Conservation (phyloP, 2,888 invertebrate genomes). For the Melitaea athalia region DNA sequence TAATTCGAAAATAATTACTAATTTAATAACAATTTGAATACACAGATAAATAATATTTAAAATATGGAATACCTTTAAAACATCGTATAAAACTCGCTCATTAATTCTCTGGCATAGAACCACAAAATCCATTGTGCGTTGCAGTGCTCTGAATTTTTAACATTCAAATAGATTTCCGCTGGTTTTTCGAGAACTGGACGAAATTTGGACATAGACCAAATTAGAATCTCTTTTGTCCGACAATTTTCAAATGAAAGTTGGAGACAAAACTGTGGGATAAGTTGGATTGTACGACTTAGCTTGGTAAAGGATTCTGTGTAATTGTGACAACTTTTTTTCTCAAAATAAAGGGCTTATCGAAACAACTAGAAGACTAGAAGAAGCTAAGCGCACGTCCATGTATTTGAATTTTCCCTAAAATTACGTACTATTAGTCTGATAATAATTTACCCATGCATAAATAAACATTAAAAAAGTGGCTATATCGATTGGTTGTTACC, state of each 20-base stretch:
- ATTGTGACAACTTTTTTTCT: neutral
- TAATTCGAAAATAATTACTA: no score
- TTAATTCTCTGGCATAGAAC: conserved; percentile 29
- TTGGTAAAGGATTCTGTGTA: neutral
- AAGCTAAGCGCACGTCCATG: no score
- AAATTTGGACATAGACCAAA: conserved; percentile 33
- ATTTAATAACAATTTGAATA: no score
- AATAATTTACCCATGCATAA: no score
- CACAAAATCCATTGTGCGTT: conserved; percentile 18
- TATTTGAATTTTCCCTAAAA: no score
- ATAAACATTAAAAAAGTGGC: no score
- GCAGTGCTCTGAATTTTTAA: conserved; percentile 36
- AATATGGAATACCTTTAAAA: neutral
- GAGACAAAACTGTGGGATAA: conserved; percentile 1
- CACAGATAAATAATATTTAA: neutral
- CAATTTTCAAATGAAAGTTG: conserved; percentile 9
- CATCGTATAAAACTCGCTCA: conserved; percentile 17
- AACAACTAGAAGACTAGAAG: no score
- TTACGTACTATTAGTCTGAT: no score
- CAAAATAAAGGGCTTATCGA: no score
- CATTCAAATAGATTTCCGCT: conserved; percentile 32
- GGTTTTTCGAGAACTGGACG: conserved; percentile 20
- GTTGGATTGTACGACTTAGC: conserved; percentile 6
- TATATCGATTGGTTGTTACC: no score
- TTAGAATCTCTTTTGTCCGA: conserved; percentile 30